Conservation (phyloP, 2,797 vertebrate species). For the Tauraco hartlaubi region DNA sequence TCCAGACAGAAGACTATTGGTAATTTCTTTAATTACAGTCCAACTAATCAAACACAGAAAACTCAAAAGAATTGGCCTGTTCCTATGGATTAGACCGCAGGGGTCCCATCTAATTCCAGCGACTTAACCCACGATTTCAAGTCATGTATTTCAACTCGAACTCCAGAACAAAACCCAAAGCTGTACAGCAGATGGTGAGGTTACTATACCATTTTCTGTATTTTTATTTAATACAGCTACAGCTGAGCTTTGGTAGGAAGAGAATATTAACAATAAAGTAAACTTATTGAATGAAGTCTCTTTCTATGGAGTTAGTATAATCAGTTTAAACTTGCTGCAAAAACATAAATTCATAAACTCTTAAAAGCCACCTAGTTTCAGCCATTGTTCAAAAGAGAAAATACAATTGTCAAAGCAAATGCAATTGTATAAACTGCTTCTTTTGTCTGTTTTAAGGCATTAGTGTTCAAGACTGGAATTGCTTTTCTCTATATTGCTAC, state of each 20-base stretch:
- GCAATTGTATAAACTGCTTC: not conserved
- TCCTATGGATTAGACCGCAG: conserved; percentile 82
- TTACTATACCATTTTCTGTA: conserved; percentile 72
- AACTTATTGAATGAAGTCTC: not conserved
- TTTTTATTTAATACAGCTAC: conserved; percentile 30
- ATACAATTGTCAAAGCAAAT: not conserved
- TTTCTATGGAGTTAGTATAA: not conserved
- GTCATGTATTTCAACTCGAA: conserved; percentile 45
- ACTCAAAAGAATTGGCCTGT: conserved; percentile 81
- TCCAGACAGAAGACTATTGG: conserved; percentile 58
- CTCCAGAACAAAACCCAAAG: conserved; percentile 78
- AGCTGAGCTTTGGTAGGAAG: conserved; percentile 39
- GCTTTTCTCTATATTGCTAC: not conserved
- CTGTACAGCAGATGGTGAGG: conserved; percentile 89
- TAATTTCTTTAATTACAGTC: conserved; percentile 86
- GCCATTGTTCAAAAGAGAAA: not conserved
- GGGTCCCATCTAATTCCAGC: conserved; percentile 81
- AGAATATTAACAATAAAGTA: not conserved
- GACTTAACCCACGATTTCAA: conserved; percentile 75
- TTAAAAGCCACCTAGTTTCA: not conserved
- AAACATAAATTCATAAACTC: not conserved
- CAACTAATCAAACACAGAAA: conserved; percentile 85
- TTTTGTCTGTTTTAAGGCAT: not conserved
- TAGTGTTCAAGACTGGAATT: not conserved
- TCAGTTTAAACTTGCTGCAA: not conserved